Percentiles rank a stretch among this genome's conserved stretches.
Conservation (phyloP, 35 echinoderm and acorn worm species). For the Amphiura filiformis region DNA sequence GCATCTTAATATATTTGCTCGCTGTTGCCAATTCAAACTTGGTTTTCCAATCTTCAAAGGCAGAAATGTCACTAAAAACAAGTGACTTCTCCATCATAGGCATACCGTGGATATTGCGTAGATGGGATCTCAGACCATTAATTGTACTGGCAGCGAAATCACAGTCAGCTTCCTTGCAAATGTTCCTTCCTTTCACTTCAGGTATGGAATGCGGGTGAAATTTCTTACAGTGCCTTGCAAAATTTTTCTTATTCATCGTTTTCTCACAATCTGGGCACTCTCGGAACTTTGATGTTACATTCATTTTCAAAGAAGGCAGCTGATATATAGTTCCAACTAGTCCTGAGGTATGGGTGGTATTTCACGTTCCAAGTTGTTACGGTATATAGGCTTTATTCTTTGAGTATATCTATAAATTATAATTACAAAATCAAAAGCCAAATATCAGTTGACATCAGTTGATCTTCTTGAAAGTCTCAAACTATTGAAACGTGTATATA, state of each 20-base stretch:
- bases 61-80: not conserved
- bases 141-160: not conserved
- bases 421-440: too few species aligned
- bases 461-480: too few species aligned
- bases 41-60: not conserved
- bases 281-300: too few species aligned
- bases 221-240: not conserved
- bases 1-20: not conserved
- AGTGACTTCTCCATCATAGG: not conserved
- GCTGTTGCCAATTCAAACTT: not conserved
- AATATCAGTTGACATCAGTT: too few species aligned
- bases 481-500: too few species aligned
- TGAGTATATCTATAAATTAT: too few species aligned
- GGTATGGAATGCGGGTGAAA: not conserved
- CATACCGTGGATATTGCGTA: not conserved
- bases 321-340: too few species aligned
- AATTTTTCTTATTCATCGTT: not conserved
- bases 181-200: not conserved
- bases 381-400: too few species aligned
- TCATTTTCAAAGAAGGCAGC: too few species aligned
- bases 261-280: not conserved
- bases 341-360: too few species aligned
- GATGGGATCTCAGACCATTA: not conserved
- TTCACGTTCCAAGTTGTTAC: too few species aligned
- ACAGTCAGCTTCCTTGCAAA: not conserved